Evolutionary conservation across 2,888 invertebrate species (phyloP).

Genomic region (Apotomis betuletana): DNA sequence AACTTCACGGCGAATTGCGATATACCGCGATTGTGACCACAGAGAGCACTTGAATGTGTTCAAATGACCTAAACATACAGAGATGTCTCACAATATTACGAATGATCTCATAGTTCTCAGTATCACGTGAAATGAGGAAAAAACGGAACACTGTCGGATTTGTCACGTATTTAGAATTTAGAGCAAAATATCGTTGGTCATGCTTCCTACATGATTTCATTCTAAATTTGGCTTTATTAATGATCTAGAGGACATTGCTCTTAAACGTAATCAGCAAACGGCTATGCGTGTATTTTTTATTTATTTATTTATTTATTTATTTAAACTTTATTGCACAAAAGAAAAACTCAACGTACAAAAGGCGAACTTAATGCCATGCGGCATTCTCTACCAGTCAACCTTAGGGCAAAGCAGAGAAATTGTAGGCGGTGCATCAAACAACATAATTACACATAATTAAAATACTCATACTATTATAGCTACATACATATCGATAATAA

Average conservation of each 20-base stretch:
- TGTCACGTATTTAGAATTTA: constrained; percentile 27
- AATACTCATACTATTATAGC: too few relatives aligned
- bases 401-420: too few relatives aligned
- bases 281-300: too few relatives aligned
- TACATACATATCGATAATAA: too few relatives aligned
- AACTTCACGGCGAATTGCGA: not conserved
- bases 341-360: too few relatives aligned
- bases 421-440: too few relatives aligned
- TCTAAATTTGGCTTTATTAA: not conserved
- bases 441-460: too few relatives aligned
- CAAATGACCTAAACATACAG: constrained; percentile 1
- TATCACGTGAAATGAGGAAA: constrained; percentile 40
- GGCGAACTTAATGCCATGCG: too few relatives aligned
- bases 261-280: too few relatives aligned
- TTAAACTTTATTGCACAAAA: too few relatives aligned
- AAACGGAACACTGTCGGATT: constrained; percentile 14
- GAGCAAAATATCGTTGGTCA: constrained; percentile 12
- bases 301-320: too few relatives aligned
- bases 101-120: constrained; percentile 32
- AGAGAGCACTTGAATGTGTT: constrained; percentile 1
- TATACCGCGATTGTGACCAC: not conserved
- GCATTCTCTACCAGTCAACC: too few relatives aligned
- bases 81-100: constrained; percentile 8
- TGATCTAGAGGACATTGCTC: not conserved
- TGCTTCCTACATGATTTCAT: not conserved